phyloP scores from a whole-genome alignment of 2,888 invertebrate genomes.

The Xylota segnis region DNA sequence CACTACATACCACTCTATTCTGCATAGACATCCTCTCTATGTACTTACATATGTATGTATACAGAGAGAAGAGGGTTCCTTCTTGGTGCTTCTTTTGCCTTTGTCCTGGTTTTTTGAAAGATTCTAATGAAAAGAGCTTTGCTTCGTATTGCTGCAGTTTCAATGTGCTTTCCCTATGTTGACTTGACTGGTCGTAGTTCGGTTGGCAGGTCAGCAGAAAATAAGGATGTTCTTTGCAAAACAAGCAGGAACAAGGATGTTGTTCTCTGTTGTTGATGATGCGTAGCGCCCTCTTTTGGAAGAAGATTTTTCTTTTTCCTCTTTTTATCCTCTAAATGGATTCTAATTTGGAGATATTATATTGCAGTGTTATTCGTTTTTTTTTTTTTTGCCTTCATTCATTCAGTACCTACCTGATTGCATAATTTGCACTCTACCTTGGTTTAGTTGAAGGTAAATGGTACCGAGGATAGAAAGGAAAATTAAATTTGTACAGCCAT shows the following conservation, averaged over 20 bases:
- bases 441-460: background rate
- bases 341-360: constrained; percentile 57
- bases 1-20: constrained; percentile 23
- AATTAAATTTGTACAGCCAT: constrained; percentile 37
- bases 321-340: constrained; percentile 44
- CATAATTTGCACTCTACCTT: constrained; percentile 13
- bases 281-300: constrained; percentile 49
- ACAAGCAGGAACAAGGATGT: background rate
- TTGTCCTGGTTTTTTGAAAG: constrained; percentile 47
- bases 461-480: constrained; percentile 14
- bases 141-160: constrained; percentile 18
- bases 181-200: constrained; percentile 32
- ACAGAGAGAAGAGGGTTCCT: constrained; percentile 30
- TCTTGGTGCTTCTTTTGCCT: constrained; percentile 18
- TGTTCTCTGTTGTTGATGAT: constrained; percentile 56
- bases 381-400: constrained; percentile 16
- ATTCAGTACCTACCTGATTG: constrained; percentile 20
- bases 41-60: constrained; percentile 10
- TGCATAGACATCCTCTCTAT: constrained; percentile 42
- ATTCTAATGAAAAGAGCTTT: constrained; percentile 63
- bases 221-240: constrained; percentile 31
- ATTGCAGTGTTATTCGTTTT: constrained; percentile 8
- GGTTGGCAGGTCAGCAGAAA: constrained; percentile 53
- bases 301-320: constrained; percentile 19
- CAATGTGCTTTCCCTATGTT: constrained; percentile 32